Percentiles rank a stretch among this genome's conserved stretches.
These are phyloP conservation scores for Blera fallax DNA, from an alignment of 2,888 invertebrate genomes.

Conservation along the genomic window DNA sequence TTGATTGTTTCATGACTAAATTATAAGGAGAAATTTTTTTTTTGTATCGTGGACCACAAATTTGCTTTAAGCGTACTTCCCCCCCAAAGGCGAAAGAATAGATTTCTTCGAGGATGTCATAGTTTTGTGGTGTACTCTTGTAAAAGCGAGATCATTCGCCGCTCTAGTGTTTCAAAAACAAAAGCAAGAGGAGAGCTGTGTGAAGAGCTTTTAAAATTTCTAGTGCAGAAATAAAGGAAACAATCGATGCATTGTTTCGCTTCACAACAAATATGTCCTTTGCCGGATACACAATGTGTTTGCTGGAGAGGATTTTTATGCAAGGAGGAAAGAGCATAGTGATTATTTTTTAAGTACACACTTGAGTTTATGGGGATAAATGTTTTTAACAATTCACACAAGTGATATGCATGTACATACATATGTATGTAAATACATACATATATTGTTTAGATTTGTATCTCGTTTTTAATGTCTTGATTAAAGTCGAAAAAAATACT, in stretches of 20 bases:
- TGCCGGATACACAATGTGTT: neutral
- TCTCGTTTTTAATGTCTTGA: too few species aligned
- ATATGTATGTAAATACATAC: too few species aligned
- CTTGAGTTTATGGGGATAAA: neutral
- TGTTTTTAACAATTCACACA: neutral
- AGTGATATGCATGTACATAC: neutral
- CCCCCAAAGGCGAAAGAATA: too few species aligned
- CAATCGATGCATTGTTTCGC: slow-evolving; percentile 29
- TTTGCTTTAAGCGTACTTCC: neutral
- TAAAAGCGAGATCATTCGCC: slow-evolving; percentile 21
- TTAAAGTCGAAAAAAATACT: too few species aligned
- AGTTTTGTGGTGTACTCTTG: neutral
- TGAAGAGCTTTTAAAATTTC: slow-evolving; percentile 6
- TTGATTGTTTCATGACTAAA: neutral
- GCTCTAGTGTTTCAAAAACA: slow-evolving; percentile 4
- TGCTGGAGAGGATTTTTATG: slow-evolving; percentile 4
- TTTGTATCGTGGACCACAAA: neutral
- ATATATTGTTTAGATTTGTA: too few species aligned
- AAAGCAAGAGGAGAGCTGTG: neutral
- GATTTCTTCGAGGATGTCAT: neutral
- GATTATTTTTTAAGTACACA: neutral
- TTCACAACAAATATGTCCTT: slow-evolving; percentile 1
- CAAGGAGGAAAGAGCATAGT: slow-evolving; percentile 1
- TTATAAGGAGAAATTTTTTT: neutral
- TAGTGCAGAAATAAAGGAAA: slow-evolving; percentile 25